phyloP scores from a whole-genome alignment of 2,113 vertebrate species.

The Physeter macrocephalus region DNA sequence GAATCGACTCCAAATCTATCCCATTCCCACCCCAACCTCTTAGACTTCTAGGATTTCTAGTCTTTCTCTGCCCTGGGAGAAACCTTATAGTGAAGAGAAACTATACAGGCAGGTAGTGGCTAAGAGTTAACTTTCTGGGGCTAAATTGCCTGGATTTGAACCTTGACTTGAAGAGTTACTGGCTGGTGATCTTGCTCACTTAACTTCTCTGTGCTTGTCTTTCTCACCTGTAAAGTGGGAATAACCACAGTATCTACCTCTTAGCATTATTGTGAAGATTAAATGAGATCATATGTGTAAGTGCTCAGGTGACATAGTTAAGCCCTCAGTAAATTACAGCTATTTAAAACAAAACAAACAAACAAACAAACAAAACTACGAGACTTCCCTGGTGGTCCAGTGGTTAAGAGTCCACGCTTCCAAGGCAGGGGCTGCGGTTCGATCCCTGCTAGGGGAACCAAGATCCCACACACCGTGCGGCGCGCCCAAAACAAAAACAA shows the following conservation, averaged over 20 bases:
- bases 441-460: too few species aligned
- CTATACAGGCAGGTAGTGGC: not conserved
- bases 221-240: not conserved
- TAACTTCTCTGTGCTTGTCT: not conserved
- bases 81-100: not conserved
- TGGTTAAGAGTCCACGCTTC: too few species aligned
- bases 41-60: not conserved
- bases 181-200: not conserved
- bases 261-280: not conserved
- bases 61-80: not conserved
- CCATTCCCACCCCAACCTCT: not conserved
- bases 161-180: not conserved
- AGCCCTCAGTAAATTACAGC: not conserved
- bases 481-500: too few species aligned
- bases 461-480: too few species aligned
- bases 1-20: not conserved
- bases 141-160: not conserved
- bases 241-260: not conserved
- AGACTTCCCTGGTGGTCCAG: too few species aligned
- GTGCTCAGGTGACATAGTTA: not conserved
- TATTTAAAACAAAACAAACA: not conserved
- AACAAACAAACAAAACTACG: too few species aligned
- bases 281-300: not conserved
- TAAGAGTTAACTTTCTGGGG: not conserved
- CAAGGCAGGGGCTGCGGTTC: too few species aligned